Evolutionary conservation across 2,888 invertebrate genomes (phyloP).

Genomic region (Caenorhabditis wallacei): DNA sequence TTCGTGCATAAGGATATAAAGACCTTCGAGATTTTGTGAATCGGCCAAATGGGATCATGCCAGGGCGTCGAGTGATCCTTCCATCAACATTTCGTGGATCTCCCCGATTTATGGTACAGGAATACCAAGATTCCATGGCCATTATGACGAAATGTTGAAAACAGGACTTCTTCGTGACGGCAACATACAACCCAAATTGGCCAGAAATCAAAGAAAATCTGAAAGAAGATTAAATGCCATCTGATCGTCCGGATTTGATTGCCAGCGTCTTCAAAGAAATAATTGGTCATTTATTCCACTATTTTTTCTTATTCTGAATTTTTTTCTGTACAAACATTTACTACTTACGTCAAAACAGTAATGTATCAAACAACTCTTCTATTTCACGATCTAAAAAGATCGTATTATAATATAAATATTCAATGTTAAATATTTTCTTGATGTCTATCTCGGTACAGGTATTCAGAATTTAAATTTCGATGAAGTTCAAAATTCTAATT

Average conservation of each 20-base stretch:
- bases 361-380: no score
- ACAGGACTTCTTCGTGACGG: slow-evolving; percentile 56
- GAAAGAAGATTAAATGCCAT: slow-evolving; percentile 55
- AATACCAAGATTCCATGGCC: slow-evolving; percentile 72
- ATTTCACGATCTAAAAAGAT: no score
- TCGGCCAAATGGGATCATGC: not conserved
- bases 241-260: slow-evolving; percentile 77
- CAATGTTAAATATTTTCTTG: no score
- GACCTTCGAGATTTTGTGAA: slow-evolving; percentile 71
- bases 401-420: no score
- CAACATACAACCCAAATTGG: slow-evolving; percentile 83
- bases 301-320: slow-evolving; percentile 9
- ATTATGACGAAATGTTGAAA: slow-evolving; percentile 76
- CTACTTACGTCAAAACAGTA: slow-evolving; percentile 68
- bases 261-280: slow-evolving; percentile 78
- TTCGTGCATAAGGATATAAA: slow-evolving; percentile 76
- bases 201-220: slow-evolving; percentile 78
- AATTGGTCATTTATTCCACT: slow-evolving; percentile 23
- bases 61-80: slow-evolving; percentile 74
- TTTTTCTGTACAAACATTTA: not conserved
- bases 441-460: no score
- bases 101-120: slow-evolving; percentile 82
- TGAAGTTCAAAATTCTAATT: slow-evolving; percentile 81
- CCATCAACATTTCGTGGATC: slow-evolving; percentile 80
- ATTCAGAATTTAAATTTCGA: no score